Evolutionary conservation across 2,797 vertebrate genomes (phyloP).

Genomic region (Pangasius mekongensis): DNA sequence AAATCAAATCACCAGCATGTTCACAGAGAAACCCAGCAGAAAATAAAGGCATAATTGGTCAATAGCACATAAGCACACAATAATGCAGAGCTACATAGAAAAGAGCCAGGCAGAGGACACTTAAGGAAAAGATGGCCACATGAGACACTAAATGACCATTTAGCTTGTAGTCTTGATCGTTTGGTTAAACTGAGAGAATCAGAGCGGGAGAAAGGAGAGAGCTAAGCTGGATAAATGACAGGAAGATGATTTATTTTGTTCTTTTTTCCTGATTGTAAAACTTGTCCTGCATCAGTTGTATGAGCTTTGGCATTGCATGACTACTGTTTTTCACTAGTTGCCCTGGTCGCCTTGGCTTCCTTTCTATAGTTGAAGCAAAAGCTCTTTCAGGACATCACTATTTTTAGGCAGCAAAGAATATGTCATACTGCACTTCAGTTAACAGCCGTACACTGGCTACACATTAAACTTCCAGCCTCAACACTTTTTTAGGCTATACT

Average conservation of each 20-base stretch:
- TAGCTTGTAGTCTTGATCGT: background rate
- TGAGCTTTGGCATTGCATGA: background rate
- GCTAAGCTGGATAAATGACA: background rate
- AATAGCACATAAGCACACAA: slow-evolving; percentile 15
- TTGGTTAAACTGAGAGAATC: background rate
- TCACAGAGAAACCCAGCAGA: slow-evolving; percentile 10
- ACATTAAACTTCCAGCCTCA: background rate
- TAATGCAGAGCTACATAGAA: background rate
- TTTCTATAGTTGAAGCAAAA: background rate
- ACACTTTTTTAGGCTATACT: background rate
- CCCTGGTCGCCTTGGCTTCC: background rate
- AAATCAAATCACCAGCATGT: slow-evolving; percentile 30
- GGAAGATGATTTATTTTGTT: slow-evolving; percentile 1
- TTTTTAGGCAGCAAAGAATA: background rate
- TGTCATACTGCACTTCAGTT: background rate
- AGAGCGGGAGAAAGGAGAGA: background rate
- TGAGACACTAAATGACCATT: background rate
- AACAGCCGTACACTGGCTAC: background rate
- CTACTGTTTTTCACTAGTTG: background rate
- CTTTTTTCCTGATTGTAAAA: background rate
- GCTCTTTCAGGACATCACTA: background rate
- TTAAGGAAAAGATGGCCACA: background rate
- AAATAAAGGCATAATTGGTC: slow-evolving; percentile 26
- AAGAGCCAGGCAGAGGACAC: background rate
- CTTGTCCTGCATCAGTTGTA: background rate